Base-by-base conservation (phyloP, 2,888 invertebrate species). In the Molorchus minor region DNA sequence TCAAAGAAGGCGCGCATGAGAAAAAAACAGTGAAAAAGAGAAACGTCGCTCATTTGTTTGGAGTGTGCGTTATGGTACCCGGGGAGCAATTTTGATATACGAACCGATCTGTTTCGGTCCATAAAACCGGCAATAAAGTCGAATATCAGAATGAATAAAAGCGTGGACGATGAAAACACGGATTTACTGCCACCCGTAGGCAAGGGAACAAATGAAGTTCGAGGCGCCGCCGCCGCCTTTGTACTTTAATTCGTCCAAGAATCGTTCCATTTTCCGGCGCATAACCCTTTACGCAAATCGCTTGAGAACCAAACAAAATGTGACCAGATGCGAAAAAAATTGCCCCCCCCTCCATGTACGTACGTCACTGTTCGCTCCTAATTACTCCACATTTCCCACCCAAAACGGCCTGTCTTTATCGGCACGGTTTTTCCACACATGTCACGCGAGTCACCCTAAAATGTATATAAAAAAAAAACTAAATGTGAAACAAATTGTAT, bases 401-500 rank as follows among this genome's bases (percentile, higher is more conserved):
- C 52, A 38, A 30, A 41, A 52, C 55, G 56, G 61, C 62, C 65
- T 65, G 64, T 71, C 56, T 70, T 70, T 70, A 72, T 61, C 56
- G 47, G 58, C 58, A n/a, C 57, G 64, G 68, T 71, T 67, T 71
- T 72, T 64, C 30, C 61, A 43, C 49, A 47, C 63, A 62, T 58
- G 74, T 74, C 75, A 75, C 74, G 75, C 74, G 69, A 75, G 65
- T 58, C 62, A 62, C 36, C 46, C 56, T 64, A 68, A 67, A 65
- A 8, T 5, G 25, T 53, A 51, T 49, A 38, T 21, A 62, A 63
- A 62, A 61, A 62, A 61, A 53, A 62, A 67, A 62, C 69, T 72
- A 72, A 76, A 76, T 75, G 76, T 75, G 74, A 73, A 76, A 77
- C 78, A 79, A 79, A 80, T 79, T 79, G 78, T 77, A 79, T 77